phyloP scores from a whole-genome alignment of 2,888 invertebrate genomes.

The Drosophila flavopinicola region DNA sequence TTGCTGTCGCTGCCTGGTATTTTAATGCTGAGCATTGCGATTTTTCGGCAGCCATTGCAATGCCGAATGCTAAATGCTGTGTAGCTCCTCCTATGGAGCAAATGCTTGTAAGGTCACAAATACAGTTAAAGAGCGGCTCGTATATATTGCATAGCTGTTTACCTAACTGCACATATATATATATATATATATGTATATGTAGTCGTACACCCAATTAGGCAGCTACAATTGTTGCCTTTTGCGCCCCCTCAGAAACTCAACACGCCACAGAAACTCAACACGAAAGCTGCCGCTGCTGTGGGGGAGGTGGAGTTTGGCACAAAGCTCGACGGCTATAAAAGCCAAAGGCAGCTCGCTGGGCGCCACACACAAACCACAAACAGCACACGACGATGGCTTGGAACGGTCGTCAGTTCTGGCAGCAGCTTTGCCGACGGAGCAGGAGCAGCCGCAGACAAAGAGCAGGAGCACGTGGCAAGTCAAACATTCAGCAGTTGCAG shows the following conservation, averaged over 20 bases:
- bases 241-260: slow-evolving; percentile 44
- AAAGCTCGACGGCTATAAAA: slow-evolving; percentile 74
- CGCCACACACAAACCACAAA: slow-evolving; percentile 75
- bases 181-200: slow-evolving; percentile 16
- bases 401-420: slow-evolving; percentile 64
- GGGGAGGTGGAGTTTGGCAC: slow-evolving; percentile 15
- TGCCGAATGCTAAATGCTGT: slow-evolving; percentile 24
- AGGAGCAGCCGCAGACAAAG: slow-evolving; percentile 17
- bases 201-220: slow-evolving; percentile 72
- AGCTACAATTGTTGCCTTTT: slow-evolving; percentile 73
- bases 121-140: slow-evolving; percentile 14
- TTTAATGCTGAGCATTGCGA: slow-evolving; percentile 34
- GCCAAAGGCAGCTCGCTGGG: slow-evolving; percentile 52
- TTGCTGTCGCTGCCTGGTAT: no score
- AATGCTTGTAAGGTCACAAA: slow-evolving; percentile 58
- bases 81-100: slow-evolving; percentile 66
- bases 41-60: slow-evolving; percentile 65
- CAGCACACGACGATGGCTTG: slow-evolving; percentile 59
- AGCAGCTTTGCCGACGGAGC: slow-evolving; percentile 67
- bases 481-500: slow-evolving; percentile 23
- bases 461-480: neutral
- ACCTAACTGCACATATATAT: slow-evolving; percentile 51
- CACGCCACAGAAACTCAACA: slow-evolving; percentile 57
- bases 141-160: slow-evolving; percentile 45
- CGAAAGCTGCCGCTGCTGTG: slow-evolving; percentile 46